Percentiles rank a stretch among this genome's conserved stretches.
phyloP scores from a whole-genome alignment of 2,888 invertebrate species.

The Drosophila vallismaia region DNA sequence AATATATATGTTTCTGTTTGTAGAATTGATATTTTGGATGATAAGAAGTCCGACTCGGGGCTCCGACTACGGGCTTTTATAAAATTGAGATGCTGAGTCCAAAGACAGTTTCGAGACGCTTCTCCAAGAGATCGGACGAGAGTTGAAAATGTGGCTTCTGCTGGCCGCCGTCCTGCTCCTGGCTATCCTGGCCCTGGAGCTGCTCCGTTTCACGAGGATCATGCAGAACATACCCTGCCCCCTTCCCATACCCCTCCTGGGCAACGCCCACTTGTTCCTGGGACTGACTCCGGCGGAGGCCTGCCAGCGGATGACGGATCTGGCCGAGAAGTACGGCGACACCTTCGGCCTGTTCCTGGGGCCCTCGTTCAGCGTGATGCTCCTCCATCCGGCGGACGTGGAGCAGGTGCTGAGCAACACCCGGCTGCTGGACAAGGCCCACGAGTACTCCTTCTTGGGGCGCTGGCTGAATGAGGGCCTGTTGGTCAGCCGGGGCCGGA shows the following conservation, averaged over 20 bases:
- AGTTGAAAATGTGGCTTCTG: constrained; percentile 16
- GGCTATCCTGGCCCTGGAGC: constrained; percentile 31
- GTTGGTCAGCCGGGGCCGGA: constrained; percentile 70
- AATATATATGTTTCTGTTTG: not conserved
- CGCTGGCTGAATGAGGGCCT: constrained; percentile 73
- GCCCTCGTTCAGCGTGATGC: constrained; percentile 52
- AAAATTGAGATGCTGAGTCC: not conserved
- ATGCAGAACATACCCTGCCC: constrained; percentile 61
- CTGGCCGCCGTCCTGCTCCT: constrained; percentile 8
- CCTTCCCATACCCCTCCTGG: constrained; percentile 84
- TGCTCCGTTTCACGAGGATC: constrained; percentile 39
- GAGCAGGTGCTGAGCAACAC: constrained; percentile 53
- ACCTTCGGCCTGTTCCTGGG: constrained; percentile 60
- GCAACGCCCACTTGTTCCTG: constrained; percentile 82
- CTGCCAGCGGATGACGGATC: constrained; percentile 28
- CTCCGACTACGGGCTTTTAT: not conserved
- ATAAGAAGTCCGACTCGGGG: not conserved
- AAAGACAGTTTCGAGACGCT: not conserved
- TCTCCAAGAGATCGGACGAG: not conserved
- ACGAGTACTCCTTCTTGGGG: constrained; percentile 53
- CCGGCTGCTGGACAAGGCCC: constrained; percentile 54
- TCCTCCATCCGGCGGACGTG: constrained; percentile 58
- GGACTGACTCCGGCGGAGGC: constrained; percentile 48
- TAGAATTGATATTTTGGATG: not conserved
- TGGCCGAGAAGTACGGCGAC: constrained; percentile 41